phyloP scores from a whole-genome alignment of 2,797 vertebrate genomes.

The Micromesistius poutassou region DNA sequence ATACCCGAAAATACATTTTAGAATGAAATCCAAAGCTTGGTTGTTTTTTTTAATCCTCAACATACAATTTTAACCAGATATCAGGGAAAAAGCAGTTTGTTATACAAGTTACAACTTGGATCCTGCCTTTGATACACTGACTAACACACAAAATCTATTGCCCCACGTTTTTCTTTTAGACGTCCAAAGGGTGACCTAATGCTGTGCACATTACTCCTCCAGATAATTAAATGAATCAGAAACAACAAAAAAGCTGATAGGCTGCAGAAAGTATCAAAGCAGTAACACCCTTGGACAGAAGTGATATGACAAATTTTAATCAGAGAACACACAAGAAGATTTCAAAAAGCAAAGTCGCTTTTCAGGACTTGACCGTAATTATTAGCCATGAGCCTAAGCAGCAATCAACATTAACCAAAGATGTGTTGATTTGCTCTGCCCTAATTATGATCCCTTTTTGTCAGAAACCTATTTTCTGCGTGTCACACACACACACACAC shows the following conservation, averaged over 20 bases:
- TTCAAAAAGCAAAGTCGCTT: conserved; percentile 51
- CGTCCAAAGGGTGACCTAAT: neutral
- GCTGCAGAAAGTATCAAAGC: conserved; percentile 32
- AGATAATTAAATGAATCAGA: conserved; percentile 38
- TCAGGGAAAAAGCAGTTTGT: neutral
- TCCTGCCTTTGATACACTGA: neutral
- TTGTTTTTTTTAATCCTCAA: neutral
- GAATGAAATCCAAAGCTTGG: too few relatives aligned
- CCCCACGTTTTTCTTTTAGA: neutral
- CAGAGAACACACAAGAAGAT: conserved; percentile 33
- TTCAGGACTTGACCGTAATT: conserved; percentile 49
- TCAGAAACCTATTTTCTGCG: conserved; percentile 48
- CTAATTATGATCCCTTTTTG: conserved; percentile 59
- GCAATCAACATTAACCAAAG: conserved; percentile 62
- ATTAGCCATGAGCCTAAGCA: conserved; percentile 55
- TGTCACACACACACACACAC: conserved; percentile 28
- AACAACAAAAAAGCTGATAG: conserved; percentile 32
- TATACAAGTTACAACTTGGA: neutral
- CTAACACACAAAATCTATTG: neutral
- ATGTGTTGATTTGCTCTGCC: conserved; percentile 57
- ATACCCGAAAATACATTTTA: neutral
- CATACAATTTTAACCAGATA: neutral
- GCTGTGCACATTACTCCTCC: conserved; percentile 5
- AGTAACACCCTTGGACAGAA: conserved; percentile 33
- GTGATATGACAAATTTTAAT: conserved; percentile 38